Base-by-base conservation (phyloP, 1,140 invertebrate species). In the Cydia pomonella region DNA sequence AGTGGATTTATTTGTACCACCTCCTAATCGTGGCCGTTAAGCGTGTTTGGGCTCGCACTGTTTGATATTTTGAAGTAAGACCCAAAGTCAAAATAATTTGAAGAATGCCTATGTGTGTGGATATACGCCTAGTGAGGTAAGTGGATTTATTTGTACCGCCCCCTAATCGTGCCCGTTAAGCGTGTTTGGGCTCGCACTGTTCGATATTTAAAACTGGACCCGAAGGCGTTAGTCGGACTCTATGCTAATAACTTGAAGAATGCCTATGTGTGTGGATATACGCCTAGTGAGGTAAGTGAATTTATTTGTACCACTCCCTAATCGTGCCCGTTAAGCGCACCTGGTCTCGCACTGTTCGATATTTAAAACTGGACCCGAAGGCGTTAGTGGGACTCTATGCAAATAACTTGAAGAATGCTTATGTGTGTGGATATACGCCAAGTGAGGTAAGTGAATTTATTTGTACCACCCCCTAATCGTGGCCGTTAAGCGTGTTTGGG, bases 241-340 rank as follows among this genome's bases (percentile, higher is more conserved):
- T 91, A 94, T 72, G 88, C 90, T 1, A 90, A 91, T 62, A 93
- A 95, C 77, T 93, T 97, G 7, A 94, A 93, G 29, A 94, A 95
- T 73, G 80, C 94, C 1, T 94, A 96, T 63, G 90, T 96, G n/a
- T 90, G 94, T 16, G 93, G 95, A 27, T 96, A 95, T 77, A 92
- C 93, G 72, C 90, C 94, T 21, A 89, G 86, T 59, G 86, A 93
- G 76, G n/a, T n/a, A n/a, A n/a, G n/a, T n/a, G n/a, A n/a, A n/a
- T n/a, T n/a, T n/a, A n/a, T n/a, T n/a, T n/a, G 95, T 95, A 97
- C 89, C 94, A 97, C 89, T 96, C 96, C 7, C 92, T 94, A 7
- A 93, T 96, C 16, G 82, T 94, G 73, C 93, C 93, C 72, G 84
- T 93, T 64, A 92, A 92, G 21, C 91, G 94, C 76, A 86, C 96